Evolutionary conservation across 1,140 invertebrate species (phyloP).

Genomic region (Megathymus violae): DNA sequence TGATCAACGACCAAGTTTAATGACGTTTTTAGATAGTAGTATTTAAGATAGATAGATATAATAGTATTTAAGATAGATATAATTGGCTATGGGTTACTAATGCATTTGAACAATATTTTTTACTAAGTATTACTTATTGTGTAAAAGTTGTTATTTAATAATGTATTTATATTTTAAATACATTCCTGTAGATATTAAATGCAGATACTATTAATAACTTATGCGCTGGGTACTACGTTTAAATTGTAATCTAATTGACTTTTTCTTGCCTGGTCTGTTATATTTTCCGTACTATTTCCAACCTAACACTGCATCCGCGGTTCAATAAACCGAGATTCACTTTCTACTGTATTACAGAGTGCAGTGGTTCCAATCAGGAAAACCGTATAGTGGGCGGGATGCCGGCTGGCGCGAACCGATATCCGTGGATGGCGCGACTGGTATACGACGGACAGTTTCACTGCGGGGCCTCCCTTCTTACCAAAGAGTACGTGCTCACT

Average conservation of each 20-base stretch:
- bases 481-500: conserved; percentile 88
- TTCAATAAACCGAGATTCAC: conserved; percentile 49
- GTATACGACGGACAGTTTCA: conserved; percentile 95
- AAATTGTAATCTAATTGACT: conserved; percentile 28
- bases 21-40: no score
- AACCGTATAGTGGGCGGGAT: conserved; percentile 89
- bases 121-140: no score
- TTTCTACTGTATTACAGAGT: conserved; percentile 83
- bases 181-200: no score
- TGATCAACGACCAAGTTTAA: no score
- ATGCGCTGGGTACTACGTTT: no score
- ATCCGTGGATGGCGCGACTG: conserved; percentile 93
- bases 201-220: no score
- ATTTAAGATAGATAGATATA: no score
- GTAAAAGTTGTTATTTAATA: no score
- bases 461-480: conserved; percentile 93
- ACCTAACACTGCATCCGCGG: conserved; percentile 37
- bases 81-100: no score
- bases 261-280: conserved; percentile 13
- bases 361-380: conserved; percentile 88
- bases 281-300: conserved; percentile 39
- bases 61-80: no score
- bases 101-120: no score
- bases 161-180: no score
- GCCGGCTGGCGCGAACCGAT: conserved; percentile 91